A percentile compares a stretch with the other conserved stretches of the same genome.
phyloP scores from a whole-genome alignment of 2,888 invertebrate species.

The Baccha elongata region DNA sequence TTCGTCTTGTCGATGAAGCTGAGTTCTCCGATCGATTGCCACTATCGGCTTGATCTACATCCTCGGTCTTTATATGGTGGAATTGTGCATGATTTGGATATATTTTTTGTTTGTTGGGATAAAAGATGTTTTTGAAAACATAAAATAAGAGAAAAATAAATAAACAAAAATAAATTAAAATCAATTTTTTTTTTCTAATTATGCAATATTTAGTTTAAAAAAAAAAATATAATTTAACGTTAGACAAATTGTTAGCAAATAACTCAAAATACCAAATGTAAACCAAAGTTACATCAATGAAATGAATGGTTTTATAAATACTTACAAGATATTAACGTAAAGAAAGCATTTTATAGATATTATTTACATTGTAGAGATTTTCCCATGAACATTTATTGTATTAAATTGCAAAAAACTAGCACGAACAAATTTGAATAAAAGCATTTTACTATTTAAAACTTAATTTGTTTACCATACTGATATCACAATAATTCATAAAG shows the following conservation, averaged over 20 bases:
- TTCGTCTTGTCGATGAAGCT: slow-evolving; percentile 81
- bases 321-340: slow-evolving; percentile 40
- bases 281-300: slow-evolving; percentile 14
- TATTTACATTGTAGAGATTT: background rate
- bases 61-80: slow-evolving; percentile 78
- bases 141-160: slow-evolving; percentile 60
- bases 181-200: slow-evolving; percentile 18
- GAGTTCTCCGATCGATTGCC: slow-evolving; percentile 81
- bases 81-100: slow-evolving; percentile 19
- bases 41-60: slow-evolving; percentile 81
- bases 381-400: background rate
- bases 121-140: slow-evolving; percentile 44
- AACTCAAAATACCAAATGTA: slow-evolving; percentile 33
- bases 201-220: background rate
- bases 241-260: slow-evolving; percentile 32
- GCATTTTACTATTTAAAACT: background rate
- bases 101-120: slow-evolving; percentile 31
- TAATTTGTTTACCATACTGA: too few relatives aligned
- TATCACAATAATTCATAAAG: too few relatives aligned
- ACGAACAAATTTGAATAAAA: background rate
- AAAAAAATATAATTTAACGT: background rate
- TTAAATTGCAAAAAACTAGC: background rate
- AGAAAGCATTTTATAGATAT: slow-evolving; percentile 25
- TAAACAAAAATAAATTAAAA: slow-evolving; percentile 56
- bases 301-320: slow-evolving; percentile 16